A percentile compares a stretch with the other conserved stretches of the same genome.
Evolutionary conservation across 2,113 vertebrate species (phyloP).

Genomic region (Artemisiospiza belli): DNA sequence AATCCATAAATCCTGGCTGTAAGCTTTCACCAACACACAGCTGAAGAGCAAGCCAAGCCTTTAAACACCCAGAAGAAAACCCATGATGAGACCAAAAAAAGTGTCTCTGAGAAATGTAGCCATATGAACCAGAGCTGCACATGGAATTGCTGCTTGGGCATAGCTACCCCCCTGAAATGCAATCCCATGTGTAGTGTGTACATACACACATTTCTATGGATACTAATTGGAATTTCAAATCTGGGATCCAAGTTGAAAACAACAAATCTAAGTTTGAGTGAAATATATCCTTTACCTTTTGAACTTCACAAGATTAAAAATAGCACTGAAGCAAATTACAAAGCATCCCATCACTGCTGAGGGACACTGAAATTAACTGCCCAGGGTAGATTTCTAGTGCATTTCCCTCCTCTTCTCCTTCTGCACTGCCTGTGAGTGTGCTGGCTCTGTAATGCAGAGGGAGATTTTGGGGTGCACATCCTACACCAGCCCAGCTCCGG

Average conservation of each 20-base stretch:
- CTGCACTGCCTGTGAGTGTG: fast-evolving
- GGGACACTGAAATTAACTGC: neutral
- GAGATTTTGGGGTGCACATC: neutral
- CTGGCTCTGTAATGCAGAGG: neutral
- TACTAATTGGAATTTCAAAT: neutral
- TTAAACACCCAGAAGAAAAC: neutral
- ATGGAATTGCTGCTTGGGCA: neutral
- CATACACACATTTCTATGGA: neutral
- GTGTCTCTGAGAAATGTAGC: neutral
- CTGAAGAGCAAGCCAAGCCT: neutral
- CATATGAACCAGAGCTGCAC: neutral
- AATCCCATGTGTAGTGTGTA: neutral
- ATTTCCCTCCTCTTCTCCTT: neutral
- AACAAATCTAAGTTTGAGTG: neutral
- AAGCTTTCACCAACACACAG: neutral
- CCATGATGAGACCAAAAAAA: neutral
- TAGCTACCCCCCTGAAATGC: neutral
- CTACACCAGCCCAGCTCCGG: neutral
- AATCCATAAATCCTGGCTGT: neutral
- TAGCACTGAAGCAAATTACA: neutral
- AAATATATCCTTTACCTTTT: neutral
- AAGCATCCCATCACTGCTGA: neutral
- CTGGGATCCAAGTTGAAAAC: neutral
- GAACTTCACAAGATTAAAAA: neutral
- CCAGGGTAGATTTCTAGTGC: neutral